phyloP scores from a whole-genome alignment of 1,140 invertebrate species.

The Hylyphantes graminicola region DNA sequence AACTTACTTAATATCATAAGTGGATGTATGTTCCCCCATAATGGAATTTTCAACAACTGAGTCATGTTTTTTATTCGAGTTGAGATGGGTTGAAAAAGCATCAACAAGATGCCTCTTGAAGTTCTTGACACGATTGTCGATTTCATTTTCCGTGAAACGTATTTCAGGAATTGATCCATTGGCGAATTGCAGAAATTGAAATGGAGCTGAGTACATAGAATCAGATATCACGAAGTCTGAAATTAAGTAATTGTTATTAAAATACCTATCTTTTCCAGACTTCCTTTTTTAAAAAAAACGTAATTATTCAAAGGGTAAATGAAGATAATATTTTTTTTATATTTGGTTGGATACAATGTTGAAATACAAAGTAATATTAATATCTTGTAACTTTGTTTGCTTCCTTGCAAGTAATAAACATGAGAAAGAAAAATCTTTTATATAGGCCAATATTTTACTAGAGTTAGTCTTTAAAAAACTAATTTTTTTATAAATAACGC shows the following conservation, averaged over 20 bases:
- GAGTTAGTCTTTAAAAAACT: too few relatives aligned
- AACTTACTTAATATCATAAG: constrained; percentile 52
- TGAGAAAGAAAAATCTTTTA: too few relatives aligned
- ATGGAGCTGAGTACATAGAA: constrained; percentile 48
- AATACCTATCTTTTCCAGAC: background rate
- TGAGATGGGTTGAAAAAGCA: constrained; percentile 60
- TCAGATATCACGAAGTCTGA: background rate
- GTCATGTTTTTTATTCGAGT: background rate
- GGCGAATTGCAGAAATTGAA: constrained; percentile 59
- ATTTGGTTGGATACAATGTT: too few relatives aligned
- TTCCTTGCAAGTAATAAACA: too few relatives aligned
- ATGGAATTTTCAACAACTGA: constrained; percentile 45
- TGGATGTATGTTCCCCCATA: constrained; percentile 56
- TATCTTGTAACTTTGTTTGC: too few relatives aligned
- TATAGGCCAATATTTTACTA: too few relatives aligned
- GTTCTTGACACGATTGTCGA: constrained; percentile 50
- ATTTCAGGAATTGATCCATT: constrained; percentile 61
- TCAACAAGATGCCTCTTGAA: constrained; percentile 62
- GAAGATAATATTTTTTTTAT: background rate
- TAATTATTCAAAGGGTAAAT: background rate
- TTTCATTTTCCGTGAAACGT: constrained; percentile 58
- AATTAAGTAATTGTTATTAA: background rate
- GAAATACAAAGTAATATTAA: too few relatives aligned
- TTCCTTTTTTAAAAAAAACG: background rate
- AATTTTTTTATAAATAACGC: too few relatives aligned